These are phyloP conservation scores for Bos indicus DNA, from an alignment of 2,113 vertebrate species.

Conservation along the genomic window DNA sequence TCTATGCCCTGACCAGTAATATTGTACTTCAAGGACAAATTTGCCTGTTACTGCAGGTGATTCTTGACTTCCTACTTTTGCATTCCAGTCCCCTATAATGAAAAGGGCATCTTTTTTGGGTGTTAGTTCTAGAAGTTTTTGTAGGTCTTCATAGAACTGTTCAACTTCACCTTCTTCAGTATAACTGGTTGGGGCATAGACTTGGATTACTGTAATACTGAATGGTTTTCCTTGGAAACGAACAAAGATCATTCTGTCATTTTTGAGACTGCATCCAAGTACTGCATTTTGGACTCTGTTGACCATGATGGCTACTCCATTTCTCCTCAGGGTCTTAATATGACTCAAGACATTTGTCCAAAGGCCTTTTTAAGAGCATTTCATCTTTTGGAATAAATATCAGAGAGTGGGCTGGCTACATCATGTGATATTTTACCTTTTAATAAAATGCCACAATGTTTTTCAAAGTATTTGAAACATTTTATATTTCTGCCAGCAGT, in stretches of 20 bases:
- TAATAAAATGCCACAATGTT: neutral
- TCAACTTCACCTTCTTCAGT: neutral
- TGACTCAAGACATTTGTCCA: neutral
- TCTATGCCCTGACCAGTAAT: neutral
- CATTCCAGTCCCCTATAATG: neutral
- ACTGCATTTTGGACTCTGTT: neutral
- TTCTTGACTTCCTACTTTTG: neutral
- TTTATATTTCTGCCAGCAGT: neutral
- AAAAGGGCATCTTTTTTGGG: neutral
- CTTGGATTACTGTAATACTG: neutral
- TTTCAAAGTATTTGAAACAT: neutral
- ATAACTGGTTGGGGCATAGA: neutral
- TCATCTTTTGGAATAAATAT: neutral
- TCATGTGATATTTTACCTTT: neutral
- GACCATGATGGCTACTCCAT: neutral
- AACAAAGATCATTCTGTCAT: neutral
- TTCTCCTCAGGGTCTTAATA: neutral
- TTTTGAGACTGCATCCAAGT: neutral
- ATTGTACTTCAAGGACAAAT: neutral
- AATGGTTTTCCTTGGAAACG: neutral
- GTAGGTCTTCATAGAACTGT: neutral
- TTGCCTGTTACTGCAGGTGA: neutral
- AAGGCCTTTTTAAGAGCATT: neutral
- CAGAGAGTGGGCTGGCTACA: neutral
- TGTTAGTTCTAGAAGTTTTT: neutral